Evolutionary conservation across 92 coral and sea anemone species (phyloP).

Genomic region (Phenganax marumi): DNA sequence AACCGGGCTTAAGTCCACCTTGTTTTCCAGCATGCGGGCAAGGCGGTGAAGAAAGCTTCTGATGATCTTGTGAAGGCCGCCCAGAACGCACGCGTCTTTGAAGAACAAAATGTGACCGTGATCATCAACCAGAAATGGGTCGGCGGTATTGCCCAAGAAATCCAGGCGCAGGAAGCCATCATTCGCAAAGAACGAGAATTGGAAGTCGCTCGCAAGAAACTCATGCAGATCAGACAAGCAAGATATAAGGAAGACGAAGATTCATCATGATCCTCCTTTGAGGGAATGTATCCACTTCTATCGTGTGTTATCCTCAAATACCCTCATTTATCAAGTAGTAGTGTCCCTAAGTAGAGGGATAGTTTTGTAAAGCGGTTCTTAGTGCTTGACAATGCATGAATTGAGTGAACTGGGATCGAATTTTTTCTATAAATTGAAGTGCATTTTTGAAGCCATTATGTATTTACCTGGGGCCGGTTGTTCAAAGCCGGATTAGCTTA

Average conservation of each 20-base stretch:
- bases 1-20: background rate
- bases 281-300: background rate
- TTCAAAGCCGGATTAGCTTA: too few relatives aligned
- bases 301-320: background rate
- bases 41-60: constrained; percentile 94
- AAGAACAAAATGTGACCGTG: constrained; percentile 94
- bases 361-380: background rate
- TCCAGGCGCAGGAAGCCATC: constrained; percentile 90
- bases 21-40: constrained; percentile 79
- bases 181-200: constrained; percentile 92
- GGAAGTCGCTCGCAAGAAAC: constrained; percentile 74
- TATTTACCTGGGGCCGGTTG: background rate
- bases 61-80: constrained; percentile 96
- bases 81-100: constrained; percentile 93
- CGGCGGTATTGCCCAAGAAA: constrained; percentile 95
- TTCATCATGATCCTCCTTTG: constrained; percentile 21
- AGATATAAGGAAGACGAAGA: constrained; percentile 84
- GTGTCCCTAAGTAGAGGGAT: background rate
- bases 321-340: background rate
- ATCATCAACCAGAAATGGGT: constrained; percentile 95
- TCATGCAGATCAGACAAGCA: constrained; percentile 85
- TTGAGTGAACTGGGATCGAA: background rate
- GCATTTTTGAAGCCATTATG: background rate
- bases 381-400: too few relatives aligned
- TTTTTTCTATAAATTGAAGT: background rate